phyloP scores from a whole-genome alignment of 2,113 vertebrate genomes.

The Rhadina sibilatrix region DNA sequence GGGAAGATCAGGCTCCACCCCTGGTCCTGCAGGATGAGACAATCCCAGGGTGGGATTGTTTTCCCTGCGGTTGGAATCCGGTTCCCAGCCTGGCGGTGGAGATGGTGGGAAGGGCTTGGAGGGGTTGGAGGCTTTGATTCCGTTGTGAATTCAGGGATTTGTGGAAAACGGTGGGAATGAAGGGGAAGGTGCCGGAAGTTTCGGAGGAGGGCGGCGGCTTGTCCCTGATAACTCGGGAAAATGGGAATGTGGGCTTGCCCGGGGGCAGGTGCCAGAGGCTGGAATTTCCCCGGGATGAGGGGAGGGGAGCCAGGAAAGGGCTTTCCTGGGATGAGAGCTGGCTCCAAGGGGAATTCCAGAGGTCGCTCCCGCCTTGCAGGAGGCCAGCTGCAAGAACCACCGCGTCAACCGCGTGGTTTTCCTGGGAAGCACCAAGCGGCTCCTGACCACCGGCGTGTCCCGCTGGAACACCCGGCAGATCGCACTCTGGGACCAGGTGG shows the following conservation, averaged over 20 bases:
- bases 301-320: background rate
- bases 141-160: background rate
- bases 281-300: background rate
- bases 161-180: fast-evolving
- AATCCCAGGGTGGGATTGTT: too few species aligned
- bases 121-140: background rate
- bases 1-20: too few species aligned
- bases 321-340: background rate
- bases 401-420: slow-evolving; percentile 93
- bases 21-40: too few species aligned
- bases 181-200: background rate
- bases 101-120: fast-evolving
- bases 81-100: fast-evolving
- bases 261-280: fast-evolving
- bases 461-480: slow-evolving; percentile 97
- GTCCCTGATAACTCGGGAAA: fast-evolving
- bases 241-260: fast-evolving
- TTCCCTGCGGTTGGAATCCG: too few species aligned
- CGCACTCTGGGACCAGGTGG: slow-evolving; percentile 96
- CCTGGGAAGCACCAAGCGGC: slow-evolving; percentile 90
- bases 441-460: slow-evolving; percentile 92
- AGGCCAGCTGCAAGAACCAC: slow-evolving; percentile 93
- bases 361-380: slow-evolving; percentile 62
- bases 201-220: background rate
- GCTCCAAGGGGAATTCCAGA: background rate